These are phyloP conservation scores for Protonemura montana DNA, from an alignment of 2,888 invertebrate species.

Conservation along the genomic window DNA sequence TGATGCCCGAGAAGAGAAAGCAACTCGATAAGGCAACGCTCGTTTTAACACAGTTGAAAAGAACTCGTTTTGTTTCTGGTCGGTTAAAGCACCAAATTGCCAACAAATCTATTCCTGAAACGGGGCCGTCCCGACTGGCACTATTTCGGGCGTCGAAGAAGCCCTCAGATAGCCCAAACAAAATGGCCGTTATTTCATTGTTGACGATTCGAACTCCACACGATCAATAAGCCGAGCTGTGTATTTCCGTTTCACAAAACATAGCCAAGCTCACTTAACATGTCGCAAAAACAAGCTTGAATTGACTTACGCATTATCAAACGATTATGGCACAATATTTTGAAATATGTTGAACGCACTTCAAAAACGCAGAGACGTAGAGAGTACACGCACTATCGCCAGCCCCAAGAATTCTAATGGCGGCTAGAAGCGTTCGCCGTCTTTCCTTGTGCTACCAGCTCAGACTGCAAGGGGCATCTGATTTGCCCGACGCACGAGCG, in stretches of 20 bases:
- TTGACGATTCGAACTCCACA: neutral
- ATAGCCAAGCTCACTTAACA: neutral
- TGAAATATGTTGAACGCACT: neutral
- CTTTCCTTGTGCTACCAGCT: neutral
- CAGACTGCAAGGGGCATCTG: neutral
- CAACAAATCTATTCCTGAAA: slow-evolving; percentile 2
- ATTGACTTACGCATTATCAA: neutral
- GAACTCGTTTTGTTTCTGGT: neutral
- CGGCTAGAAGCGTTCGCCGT: neutral
- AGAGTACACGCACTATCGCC: neutral
- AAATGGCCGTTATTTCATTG: slow-evolving; percentile 12
- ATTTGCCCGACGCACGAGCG: neutral
- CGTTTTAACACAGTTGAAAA: neutral
- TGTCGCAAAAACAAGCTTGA: neutral
- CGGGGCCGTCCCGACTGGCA: neutral
- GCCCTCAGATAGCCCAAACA: neutral
- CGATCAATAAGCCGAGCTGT: neutral
- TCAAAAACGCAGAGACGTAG: neutral
- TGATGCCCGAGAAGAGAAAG: neutral
- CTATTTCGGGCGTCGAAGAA: neutral
- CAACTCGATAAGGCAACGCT: neutral
- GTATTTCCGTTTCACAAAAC: neutral
- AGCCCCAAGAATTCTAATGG: neutral
- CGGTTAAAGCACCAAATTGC: neutral
- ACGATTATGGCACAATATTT: neutral